phyloP scores from a whole-genome alignment of 2,797 vertebrate genomes.

The Setipinna tenuifilis region DNA sequence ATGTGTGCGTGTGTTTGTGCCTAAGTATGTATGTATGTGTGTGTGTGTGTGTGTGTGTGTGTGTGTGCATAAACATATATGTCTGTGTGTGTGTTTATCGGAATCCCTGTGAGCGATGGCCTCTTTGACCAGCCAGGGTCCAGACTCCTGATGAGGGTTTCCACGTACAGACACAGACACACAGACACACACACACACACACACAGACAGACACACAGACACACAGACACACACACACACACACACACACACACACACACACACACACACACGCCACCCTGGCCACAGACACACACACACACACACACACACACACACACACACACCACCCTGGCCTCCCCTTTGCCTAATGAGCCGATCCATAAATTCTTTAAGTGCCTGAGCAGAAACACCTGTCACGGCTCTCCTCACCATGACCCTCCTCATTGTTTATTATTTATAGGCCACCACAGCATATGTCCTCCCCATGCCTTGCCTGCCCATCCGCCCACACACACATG shows the following conservation, averaged over 20 bases:
- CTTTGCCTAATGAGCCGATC: constrained; percentile 28
- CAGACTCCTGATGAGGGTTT: not conserved
- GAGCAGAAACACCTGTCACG: constrained; percentile 59
- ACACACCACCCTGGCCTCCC: not conserved
- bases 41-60: not conserved
- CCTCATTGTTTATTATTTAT: constrained; percentile 66
- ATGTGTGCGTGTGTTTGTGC: not conserved
- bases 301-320: not conserved
- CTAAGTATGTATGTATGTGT: not conserved
- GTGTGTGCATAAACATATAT: not conserved
- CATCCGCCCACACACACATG: too few relatives aligned
- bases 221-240: not conserved
- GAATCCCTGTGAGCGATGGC: not conserved
- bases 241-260: too few relatives aligned
- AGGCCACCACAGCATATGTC: constrained; percentile 33
- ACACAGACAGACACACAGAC: too few relatives aligned
- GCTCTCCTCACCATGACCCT: constrained; percentile 63
- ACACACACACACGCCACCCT: too few relatives aligned
- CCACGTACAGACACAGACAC: too few relatives aligned
- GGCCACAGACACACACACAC: too few relatives aligned
- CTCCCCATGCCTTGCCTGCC: not conserved
- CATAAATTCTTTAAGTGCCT: constrained; percentile 51
- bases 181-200: not conserved
- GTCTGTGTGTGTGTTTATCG: not conserved
- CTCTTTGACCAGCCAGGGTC: not conserved